Evolutionary conservation across 2,797 vertebrate species (phyloP).

Genomic region (Pygocentrus nattereri): DNA sequence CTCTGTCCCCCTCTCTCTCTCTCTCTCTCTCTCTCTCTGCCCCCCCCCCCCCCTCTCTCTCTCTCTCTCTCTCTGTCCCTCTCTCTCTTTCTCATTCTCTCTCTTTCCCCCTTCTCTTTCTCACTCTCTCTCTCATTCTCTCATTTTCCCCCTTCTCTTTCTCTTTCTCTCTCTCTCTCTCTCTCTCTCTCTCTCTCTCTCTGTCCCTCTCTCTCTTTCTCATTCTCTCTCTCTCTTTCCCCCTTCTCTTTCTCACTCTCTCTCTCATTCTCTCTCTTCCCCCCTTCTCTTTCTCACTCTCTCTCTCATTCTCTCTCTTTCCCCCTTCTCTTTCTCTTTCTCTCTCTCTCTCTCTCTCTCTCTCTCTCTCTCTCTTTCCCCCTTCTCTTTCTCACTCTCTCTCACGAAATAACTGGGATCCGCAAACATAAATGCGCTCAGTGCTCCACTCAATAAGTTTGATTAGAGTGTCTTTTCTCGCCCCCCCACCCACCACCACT

Average conservation of each 20-base stretch:
- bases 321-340: too few species aligned
- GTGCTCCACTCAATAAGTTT: conserved; percentile 57
- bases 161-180: too few species aligned
- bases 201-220: neutral
- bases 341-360: neutral
- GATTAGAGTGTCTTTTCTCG: conserved; percentile 48
- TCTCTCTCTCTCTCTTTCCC: neutral
- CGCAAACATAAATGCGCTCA: conserved; percentile 63
- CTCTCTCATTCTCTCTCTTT: neutral
- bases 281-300: neutral
- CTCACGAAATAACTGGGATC: conserved; percentile 55
- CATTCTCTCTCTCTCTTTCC: too few species aligned
- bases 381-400: neutral
- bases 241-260: too few species aligned
- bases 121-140: too few species aligned
- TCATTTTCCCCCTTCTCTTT: too few species aligned
- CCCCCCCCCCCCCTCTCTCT: neutral
- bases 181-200: neutral
- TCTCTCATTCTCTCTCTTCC: too few species aligned
- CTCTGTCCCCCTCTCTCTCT: too few species aligned
- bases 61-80: neutral
- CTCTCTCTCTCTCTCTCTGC: neutral
- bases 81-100: too few species aligned
- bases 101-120: too few species aligned
- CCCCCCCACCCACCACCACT: too few species aligned